Base-by-base conservation (phyloP, 2,113 vertebrate genomes). In the Nanger granti region DNA sequence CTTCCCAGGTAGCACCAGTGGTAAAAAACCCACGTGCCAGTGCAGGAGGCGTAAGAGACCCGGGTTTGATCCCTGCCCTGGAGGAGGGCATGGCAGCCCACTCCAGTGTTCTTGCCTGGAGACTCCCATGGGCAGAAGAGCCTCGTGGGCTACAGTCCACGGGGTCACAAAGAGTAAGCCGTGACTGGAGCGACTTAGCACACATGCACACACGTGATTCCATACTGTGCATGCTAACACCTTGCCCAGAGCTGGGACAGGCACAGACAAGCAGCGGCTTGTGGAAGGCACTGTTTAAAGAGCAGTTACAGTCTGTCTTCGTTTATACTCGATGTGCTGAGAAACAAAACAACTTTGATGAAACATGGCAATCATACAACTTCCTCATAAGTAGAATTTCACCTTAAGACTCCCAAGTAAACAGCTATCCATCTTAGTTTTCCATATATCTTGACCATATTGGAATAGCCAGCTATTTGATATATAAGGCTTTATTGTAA, bases 131-230 rank as follows among this genome's bases (percentile, higher is more conserved):
- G 24, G 24, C 24, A 44, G 41, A 79, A 7, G 73, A 79, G 41
- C 41, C 73, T 79, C 11, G 1, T 44, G 24, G 73, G 41, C 73
- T 79, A 4, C 6, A 44, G 12, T 28, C 37, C 73, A 44, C 4
- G 9, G 22, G 6, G 73, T 79, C 73, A 7, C 24, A 79, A 44
- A 44, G 37, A 28, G 41, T 28, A 1, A 47, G 41, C 37, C 73
- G 14, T 34, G 41, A 44, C 41, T 14, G 37, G 44, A 79, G 73
- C 4, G 22, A 15, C 12, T 44, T 14, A 79, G 73, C 12, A 44
- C 1, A 0, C 73, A 24, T 44, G 12, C 73, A 28, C 41, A 79
- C 12, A 0, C 14, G 1, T 8, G 12, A 26, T 28, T n/a, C 14
- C 14, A 11, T 9, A 8, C 9, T 14, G 12, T 4, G 1, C 26